Conservation (phyloP, 2,888 invertebrate species). For the Diadegma fenestrale region DNA sequence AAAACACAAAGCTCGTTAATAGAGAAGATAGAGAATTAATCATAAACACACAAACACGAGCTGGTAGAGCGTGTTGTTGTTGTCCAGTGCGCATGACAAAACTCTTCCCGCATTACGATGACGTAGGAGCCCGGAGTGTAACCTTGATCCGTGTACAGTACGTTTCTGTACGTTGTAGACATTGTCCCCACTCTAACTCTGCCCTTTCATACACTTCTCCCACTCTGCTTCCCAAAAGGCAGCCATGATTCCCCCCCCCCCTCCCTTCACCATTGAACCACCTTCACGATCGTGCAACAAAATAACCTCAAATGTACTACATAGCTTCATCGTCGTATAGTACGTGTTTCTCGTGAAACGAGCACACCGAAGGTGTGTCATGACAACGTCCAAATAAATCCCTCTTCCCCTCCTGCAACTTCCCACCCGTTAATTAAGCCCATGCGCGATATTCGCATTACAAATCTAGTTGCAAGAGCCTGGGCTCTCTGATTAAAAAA, state of each 20-base stretch:
- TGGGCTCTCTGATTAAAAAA: background rate
- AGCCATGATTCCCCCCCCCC: constrained; percentile 3
- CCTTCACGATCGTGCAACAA: constrained; percentile 29
- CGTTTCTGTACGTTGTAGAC: constrained; percentile 66
- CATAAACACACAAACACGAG: constrained; percentile 3
- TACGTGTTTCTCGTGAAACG: constrained; percentile 30
- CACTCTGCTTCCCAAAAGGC: background rate
- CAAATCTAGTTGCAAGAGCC: background rate
- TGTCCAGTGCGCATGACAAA: constrained; percentile 58
- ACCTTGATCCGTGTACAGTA: constrained; percentile 79
- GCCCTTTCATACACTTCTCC: constrained; percentile 36
- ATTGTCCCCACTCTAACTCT: constrained; percentile 60
- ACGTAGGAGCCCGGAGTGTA: constrained; percentile 78
- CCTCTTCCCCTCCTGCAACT: constrained; percentile 30
- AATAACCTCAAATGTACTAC: background rate
- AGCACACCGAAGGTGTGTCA: constrained; percentile 24
- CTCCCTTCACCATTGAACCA: background rate
- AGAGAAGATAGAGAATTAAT: background rate
- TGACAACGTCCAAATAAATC: constrained; percentile 30
- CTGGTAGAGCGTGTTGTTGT: constrained; percentile 3
- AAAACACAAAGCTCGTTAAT: background rate
- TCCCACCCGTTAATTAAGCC: background rate
- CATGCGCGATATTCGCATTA: background rate
- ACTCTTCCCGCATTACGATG: constrained; percentile 70
- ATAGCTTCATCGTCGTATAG: background rate